Evolutionary conservation across 1,140 invertebrate species (phyloP).

Genomic region (Sarcophaga bullata): DNA sequence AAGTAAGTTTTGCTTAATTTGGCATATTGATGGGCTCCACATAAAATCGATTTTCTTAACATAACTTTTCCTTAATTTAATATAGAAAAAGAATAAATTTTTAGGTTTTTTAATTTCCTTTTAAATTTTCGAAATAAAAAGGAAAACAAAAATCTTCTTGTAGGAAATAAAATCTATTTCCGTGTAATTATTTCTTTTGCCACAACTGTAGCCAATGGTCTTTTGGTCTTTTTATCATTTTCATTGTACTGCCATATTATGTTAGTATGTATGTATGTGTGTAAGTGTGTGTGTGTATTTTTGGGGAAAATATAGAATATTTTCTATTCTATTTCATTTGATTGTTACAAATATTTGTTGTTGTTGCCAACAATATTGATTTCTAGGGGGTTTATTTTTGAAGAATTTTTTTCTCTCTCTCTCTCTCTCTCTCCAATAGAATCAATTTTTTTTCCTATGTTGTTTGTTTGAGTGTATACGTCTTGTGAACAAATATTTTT

Average conservation of each 20-base stretch:
- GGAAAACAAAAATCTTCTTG: too few relatives aligned
- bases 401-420: background rate
- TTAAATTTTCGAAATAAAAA: background rate
- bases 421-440: background rate
- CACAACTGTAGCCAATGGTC: background rate
- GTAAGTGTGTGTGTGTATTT: too few relatives aligned
- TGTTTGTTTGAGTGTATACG: background rate
- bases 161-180: background rate
- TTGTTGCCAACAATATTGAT: conserved; percentile 8
- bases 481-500: too few relatives aligned
- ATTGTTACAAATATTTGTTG: conserved; percentile 17
- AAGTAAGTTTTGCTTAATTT: too few relatives aligned
- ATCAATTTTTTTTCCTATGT: background rate
- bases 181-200: background rate
- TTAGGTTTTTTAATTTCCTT: conserved; percentile 1
- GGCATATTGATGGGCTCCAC: too few relatives aligned
- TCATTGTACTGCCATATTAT: background rate
- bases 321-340: background rate
- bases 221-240: conserved; percentile 1
- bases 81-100: background rate
- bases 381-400: conserved; percentile 14
- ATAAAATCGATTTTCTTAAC: too few relatives aligned
- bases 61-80: too few relatives aligned
- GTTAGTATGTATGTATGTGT: too few relatives aligned
- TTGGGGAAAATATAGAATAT: too few relatives aligned